Evolutionary conservation across 2,888 invertebrate genomes (phyloP).

Genomic region (Teleogryllus oceanicus): DNA sequence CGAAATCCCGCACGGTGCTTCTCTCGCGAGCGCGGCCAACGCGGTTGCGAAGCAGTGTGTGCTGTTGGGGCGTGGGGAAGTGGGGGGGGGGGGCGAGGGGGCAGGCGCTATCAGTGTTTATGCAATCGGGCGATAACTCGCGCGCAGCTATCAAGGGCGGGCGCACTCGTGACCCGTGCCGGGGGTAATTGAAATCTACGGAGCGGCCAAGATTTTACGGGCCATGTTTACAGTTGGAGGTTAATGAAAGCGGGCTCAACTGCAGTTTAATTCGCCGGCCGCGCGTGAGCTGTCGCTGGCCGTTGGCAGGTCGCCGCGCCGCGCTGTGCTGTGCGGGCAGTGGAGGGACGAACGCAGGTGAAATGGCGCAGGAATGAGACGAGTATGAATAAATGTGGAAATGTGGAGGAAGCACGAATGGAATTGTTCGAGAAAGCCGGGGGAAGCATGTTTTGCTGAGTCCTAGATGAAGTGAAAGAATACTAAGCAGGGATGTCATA

Average conservation of each 20-base stretch:
- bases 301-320: background rate
- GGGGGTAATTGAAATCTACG: background rate
- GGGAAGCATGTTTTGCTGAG: too few species aligned
- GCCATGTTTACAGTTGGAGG: slow-evolving; percentile 1
- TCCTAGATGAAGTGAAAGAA: too few species aligned
- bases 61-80: too few species aligned
- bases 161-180: background rate
- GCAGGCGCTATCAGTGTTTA: background rate
- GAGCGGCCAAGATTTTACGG: slow-evolving; percentile 7
- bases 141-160: background rate
- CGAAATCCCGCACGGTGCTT: too few species aligned
- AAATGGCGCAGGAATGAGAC: background rate
- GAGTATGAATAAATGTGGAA: background rate
- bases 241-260: background rate
- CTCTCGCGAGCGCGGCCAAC: too few species aligned
- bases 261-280: background rate
- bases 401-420: too few species aligned
- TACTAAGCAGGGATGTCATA: too few species aligned
- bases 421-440: too few species aligned
- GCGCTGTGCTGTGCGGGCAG: background rate
- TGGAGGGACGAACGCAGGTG: background rate
- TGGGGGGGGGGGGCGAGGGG: too few species aligned
- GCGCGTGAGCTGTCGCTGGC: background rate
- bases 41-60: too few species aligned
- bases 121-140: slow-evolving; percentile 6